Base-by-base conservation (phyloP, 2,888 invertebrate genomes). In the Imbricaverruca yamaguchii region DNA sequence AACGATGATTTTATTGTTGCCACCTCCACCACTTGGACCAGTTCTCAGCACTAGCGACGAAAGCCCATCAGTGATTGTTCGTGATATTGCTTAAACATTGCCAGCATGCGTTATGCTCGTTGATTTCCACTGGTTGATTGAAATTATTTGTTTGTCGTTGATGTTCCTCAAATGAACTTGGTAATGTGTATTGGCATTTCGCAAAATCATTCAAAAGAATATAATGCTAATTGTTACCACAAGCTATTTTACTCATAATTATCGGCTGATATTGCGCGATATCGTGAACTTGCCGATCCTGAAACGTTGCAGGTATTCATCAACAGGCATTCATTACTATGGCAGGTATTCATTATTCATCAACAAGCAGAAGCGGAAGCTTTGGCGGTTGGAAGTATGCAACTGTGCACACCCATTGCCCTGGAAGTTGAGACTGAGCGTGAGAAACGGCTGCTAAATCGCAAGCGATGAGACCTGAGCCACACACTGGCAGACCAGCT, bases 141-240 rank as follows among this genome's bases (percentile, higher is more conserved):
- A 53, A 39, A 74, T 74, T 39, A 21, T 11, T 74, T 74, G 74
- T 53, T 53, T 53, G 74, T 53, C 53, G 53, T 74, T 74, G 18
- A 21, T 74, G 74, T 74, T 74, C 25, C 23, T n/a, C 65, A 65
- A 23, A 65, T 65, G 18, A 18, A 65, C 23, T 65, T 23, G 10
- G 9, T 23, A 9, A 8, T 10, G 23, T 65, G 65, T 9, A 23
- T 65, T 65, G 65, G 10, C 7, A 3, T 23, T 65, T 7, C 13
- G 12, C 67, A 25, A 67, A 67, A 67, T 67, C 25, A 67, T 67
- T 25, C 67, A 67, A 67, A 61, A n/a, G 10, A 67, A 67, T 67
- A 67, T 11, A 67, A 25, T 67, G 13, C 23, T 23, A 12, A n/a
- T 67, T 80, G 25, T 80, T 39, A 13, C 23, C 23, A n/a, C 63